A percentile compares a stretch with the other conserved stretches of the same genome.
Conservation (phyloP, 30 jellyfish, hydroid and myxozoan species). For the Chrysaora quinquecirrha region DNA sequence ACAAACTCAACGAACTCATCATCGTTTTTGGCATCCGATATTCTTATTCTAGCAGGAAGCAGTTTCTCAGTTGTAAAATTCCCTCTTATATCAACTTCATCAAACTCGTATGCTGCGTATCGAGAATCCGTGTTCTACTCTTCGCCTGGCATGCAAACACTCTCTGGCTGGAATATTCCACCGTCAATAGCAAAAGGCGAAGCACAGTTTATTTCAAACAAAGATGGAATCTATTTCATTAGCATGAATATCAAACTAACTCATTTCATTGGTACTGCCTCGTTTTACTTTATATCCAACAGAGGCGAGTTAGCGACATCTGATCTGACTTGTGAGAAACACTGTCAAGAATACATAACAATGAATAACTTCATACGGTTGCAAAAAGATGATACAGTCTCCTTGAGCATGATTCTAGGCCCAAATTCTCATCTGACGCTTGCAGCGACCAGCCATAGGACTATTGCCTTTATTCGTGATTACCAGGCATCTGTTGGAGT, state of each 20-base stretch:
- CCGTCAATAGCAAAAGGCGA: slow-evolving; percentile 19
- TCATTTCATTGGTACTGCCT: slow-evolving; percentile 44
- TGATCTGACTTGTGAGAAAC: slow-evolving; percentile 26
- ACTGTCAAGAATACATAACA: slow-evolving; percentile 57
- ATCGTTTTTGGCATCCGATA: slow-evolving; percentile 7
- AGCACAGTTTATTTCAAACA: slow-evolving; percentile 35
- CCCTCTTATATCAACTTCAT: slow-evolving; percentile 38
- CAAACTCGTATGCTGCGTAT: slow-evolving; percentile 37
- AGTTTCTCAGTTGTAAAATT: slow-evolving; percentile 53
- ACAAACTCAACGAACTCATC: slow-evolving; percentile 20
- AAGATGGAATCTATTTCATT: slow-evolving; percentile 42
- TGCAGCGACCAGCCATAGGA: slow-evolving; percentile 45
- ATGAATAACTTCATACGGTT: slow-evolving; percentile 59
- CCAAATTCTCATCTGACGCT: slow-evolving; percentile 38
- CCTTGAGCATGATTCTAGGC: slow-evolving; percentile 31
- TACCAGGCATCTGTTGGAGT: slow-evolving; percentile 39
- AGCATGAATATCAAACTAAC: slow-evolving; percentile 52
- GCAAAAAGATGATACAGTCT: slow-evolving; percentile 49
- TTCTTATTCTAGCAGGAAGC: slow-evolving; percentile 53
- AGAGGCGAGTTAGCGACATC: slow-evolving; percentile 56
- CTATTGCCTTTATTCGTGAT: slow-evolving; percentile 43
- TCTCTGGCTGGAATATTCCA: slow-evolving; percentile 46
- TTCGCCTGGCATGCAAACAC: slow-evolving; percentile 18
- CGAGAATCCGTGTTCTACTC: slow-evolving; percentile 15
- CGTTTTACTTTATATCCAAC: slow-evolving; percentile 59